phyloP scores from a whole-genome alignment of 2,113 vertebrate genomes.

The Aldabrachelys gigantea region DNA sequence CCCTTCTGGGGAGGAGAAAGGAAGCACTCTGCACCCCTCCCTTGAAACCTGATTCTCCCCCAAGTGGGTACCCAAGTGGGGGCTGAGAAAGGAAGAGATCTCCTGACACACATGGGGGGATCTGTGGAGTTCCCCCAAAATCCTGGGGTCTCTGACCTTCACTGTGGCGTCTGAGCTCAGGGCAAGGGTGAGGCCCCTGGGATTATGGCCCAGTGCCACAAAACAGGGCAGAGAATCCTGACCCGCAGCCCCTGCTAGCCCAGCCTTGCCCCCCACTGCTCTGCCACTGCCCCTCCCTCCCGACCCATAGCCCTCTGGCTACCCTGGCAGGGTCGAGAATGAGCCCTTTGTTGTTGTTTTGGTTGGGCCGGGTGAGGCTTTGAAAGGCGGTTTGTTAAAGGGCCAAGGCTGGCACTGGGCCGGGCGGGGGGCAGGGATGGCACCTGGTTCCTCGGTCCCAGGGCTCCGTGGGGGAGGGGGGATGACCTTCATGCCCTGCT shows the following conservation, averaged over 20 bases:
- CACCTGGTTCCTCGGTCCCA: background rate
- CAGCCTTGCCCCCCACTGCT: too few species aligned
- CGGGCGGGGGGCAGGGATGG: background rate
- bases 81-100: too few species aligned
- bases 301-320: background rate
- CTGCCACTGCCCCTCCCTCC: too few species aligned
- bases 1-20: too few species aligned
- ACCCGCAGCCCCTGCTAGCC: background rate
- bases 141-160: too few species aligned
- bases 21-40: too few species aligned
- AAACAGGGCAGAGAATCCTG: background rate
- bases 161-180: too few species aligned
- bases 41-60: too few species aligned
- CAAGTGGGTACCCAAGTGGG: too few species aligned
- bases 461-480: background rate
- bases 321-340: background rate
- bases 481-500: background rate
- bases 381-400: background rate
- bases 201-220: background rate
- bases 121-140: too few species aligned
- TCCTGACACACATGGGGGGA: too few species aligned
- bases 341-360: background rate
- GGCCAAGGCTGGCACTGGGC: background rate
- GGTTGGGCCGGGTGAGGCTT: background rate
- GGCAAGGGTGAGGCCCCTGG: too few species aligned